phyloP scores from a whole-genome alignment of 2,797 vertebrate genomes.

The Crypturellus tataupa region DNA sequence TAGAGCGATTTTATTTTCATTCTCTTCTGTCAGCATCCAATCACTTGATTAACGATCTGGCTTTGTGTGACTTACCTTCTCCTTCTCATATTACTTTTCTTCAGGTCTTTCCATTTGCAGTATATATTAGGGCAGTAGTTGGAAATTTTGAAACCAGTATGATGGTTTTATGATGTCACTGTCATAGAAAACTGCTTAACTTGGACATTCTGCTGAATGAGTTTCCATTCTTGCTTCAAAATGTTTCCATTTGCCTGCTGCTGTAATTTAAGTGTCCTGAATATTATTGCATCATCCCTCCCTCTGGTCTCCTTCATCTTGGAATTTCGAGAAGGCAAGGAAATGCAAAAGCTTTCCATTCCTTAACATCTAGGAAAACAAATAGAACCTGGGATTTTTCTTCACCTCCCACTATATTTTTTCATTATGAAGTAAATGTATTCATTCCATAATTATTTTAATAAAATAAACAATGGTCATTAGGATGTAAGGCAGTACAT shows the following conservation, averaged over 20 bases:
- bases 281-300: not conserved
- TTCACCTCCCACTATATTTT: not conserved
- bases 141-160: not conserved
- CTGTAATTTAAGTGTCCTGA: not conserved
- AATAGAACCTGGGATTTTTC: not conserved
- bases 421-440: not conserved
- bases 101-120: not conserved
- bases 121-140: not conserved
- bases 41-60: not conserved
- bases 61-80: not conserved
- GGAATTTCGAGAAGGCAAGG: not conserved
- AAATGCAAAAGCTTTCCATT: not conserved
- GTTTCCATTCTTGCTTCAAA: conserved; percentile 3
- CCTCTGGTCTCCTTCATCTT: not conserved
- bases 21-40: not conserved
- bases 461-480: not conserved
- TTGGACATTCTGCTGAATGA: not conserved
- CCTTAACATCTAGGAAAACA: not conserved
- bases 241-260: conserved; percentile 11
- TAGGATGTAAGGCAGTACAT: not conserved
- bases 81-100: not conserved
- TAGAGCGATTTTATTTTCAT: not conserved
- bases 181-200: not conserved
- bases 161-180: conserved; percentile 7
- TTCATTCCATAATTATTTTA: not conserved